phyloP scores from a whole-genome alignment of 2,888 invertebrate genomes.

The Xylocampa areola region DNA sequence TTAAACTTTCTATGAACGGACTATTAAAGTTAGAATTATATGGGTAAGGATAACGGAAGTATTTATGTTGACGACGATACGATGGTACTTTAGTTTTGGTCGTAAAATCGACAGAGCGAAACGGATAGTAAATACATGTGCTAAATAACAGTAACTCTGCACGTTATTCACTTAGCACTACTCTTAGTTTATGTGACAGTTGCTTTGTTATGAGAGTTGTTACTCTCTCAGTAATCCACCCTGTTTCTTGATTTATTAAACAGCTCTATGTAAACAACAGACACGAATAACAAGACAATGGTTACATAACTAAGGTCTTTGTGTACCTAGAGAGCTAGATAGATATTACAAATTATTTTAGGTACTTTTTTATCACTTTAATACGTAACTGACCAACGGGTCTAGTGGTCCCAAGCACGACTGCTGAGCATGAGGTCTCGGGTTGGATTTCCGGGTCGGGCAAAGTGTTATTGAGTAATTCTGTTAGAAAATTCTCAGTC shows the following conservation, averaged over 20 bases:
- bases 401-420: too few species aligned
- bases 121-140: slow-evolving; percentile 39
- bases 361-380: too few species aligned
- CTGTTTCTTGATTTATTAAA: slow-evolving; percentile 35
- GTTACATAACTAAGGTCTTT: background rate
- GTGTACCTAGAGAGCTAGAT: too few species aligned
- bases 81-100: slow-evolving; percentile 14
- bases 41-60: background rate
- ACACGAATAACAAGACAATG: slow-evolving; percentile 24
- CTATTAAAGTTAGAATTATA: background rate
- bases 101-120: slow-evolving; percentile 33
- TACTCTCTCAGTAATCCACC: slow-evolving; percentile 40
- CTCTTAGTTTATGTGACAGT: slow-evolving; percentile 50
- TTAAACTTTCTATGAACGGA: background rate
- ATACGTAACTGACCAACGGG: too few species aligned
- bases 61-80: slow-evolving; percentile 9
- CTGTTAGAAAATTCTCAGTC: too few species aligned
- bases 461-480: too few species aligned
- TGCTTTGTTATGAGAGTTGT: slow-evolving; percentile 41
- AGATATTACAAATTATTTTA: background rate
- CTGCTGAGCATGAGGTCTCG: too few species aligned
- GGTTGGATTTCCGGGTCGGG: too few species aligned
- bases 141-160: slow-evolving; percentile 38
- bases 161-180: slow-evolving; percentile 51
- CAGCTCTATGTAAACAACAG: slow-evolving; percentile 26